Evolutionary conservation across 2,888 invertebrate genomes (phyloP), one percentile per base, ranked within the genome.

Genomic region (Drosophila engyochracea): DNA sequence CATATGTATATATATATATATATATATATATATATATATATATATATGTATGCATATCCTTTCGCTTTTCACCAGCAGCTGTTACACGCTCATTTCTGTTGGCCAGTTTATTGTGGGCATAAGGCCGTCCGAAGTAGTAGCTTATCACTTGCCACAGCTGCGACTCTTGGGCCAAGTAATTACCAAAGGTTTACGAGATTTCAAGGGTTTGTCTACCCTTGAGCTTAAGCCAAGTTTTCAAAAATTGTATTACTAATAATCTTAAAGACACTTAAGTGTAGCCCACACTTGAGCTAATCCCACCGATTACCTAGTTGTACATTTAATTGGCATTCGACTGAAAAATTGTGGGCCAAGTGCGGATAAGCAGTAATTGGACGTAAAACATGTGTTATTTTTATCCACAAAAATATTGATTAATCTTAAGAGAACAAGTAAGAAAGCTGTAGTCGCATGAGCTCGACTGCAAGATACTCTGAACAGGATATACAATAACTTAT

Each of bases 81-180:
- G 74, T 65, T 70, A 69, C 85, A 70, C 41, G 19, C 63, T 44
- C 58, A 30, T 58, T 58, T 58, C 41, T 33, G 58, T 41, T 66
- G 64, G 53, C 60, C 63, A 49, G 31, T 68, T 84, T 81, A 77
- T 75, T 83, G 73, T 66, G 69, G 52, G 49, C 19, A 58, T 57
- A 57, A 35, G 35, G 31, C 44, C 30, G 54, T 55, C 25, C 55
- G 55, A 28, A 72, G 58, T 59, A 72, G 70, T 64, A 69, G 81
- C 86, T 77, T 79, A 85, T 79, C 63, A 65, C 72, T 66, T 68
- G 51, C 74, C 71, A 52, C 84, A 85, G 84, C 84, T 89, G 87
- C 63, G 81, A 0, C 41, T 64, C 55, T 62, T 41, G 59, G 44
- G 28, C 19, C n/a, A 67, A 73, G 55, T 81, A 83, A 84, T 88